Evolutionary conservation across 2,113 vertebrate species (phyloP).

Genomic region (Phalacrocorax aristotelis): DNA sequence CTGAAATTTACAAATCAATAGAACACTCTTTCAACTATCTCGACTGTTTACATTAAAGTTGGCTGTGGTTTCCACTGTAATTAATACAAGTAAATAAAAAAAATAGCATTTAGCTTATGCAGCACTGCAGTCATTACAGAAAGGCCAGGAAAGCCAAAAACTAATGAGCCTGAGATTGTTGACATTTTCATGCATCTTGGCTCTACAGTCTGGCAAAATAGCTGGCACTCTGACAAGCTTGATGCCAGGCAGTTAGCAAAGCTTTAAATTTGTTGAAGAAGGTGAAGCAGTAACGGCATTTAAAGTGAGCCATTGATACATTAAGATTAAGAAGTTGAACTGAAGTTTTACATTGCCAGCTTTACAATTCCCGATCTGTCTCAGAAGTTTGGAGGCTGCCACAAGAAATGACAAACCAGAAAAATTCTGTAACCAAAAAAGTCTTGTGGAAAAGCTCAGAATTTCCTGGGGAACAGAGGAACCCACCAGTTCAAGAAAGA

Average conservation of each 20-base stretch:
- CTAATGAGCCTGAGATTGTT: constrained; percentile 45
- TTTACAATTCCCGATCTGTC: neutral
- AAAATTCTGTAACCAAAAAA: neutral
- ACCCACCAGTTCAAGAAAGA: neutral
- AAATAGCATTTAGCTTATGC: neutral
- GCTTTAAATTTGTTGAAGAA: constrained; percentile 21
- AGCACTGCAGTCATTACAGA: constrained; percentile 22
- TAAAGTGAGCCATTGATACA: neutral
- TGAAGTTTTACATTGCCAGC: neutral
- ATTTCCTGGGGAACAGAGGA: neutral
- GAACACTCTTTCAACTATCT: neutral
- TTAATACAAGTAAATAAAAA: constrained; percentile 32
- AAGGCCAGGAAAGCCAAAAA: constrained; percentile 40
- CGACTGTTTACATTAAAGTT: neutral
- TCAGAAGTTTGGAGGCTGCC: neutral
- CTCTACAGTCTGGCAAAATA: constrained; percentile 18
- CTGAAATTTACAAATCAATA: constrained; percentile 32
- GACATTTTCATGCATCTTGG: constrained; percentile 45
- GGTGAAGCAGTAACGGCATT: neutral
- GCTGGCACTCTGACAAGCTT: constrained; percentile 2
- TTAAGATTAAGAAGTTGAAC: neutral
- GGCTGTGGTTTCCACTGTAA: neutral
- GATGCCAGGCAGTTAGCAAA: constrained; percentile 11
- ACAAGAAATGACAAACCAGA: neutral
- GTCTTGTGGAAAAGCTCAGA: neutral